These are phyloP conservation scores for Dinothrombium tinctorium DNA, from an alignment of 1,140 invertebrate genomes.

Conservation along the genomic window DNA sequence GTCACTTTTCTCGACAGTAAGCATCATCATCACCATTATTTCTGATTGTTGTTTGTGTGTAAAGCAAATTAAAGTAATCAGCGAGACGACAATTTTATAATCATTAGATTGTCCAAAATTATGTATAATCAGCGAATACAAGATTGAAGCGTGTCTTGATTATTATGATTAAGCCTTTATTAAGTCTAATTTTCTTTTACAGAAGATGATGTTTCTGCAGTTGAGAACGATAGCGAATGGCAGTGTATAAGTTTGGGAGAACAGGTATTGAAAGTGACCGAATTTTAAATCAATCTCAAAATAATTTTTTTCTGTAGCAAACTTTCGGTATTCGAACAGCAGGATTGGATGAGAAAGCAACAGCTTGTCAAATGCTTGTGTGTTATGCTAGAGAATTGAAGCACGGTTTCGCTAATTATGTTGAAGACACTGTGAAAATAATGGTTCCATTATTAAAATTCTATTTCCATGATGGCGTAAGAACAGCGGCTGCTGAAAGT, in stretches of 20 bases:
- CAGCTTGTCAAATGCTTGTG: slow-evolving; percentile 95
- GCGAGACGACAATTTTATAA: slow-evolving; percentile 2
- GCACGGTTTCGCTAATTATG: slow-evolving; percentile 79
- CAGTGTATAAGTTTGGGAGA: slow-evolving; percentile 91
- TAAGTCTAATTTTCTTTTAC: no score
- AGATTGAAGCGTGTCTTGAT: no score
- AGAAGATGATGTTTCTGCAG: slow-evolving; percentile 31
- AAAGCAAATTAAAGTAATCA: neutral
- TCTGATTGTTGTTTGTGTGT: slow-evolving; percentile 32
- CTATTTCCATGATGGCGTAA: slow-evolving; percentile 91
- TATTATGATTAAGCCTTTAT: no score
- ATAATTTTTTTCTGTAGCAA: slow-evolving; percentile 22
- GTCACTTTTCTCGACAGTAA: slow-evolving; percentile 82
- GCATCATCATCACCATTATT: no score
- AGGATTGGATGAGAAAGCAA: slow-evolving; percentile 91
- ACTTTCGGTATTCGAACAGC: slow-evolving; percentile 32
- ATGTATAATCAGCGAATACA: no score
- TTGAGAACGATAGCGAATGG: slow-evolving; percentile 84
- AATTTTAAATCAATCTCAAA: neutral
- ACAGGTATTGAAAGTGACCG: slow-evolving; percentile 28
- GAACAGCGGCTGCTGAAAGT: slow-evolving; percentile 75
- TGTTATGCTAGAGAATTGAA: slow-evolving; percentile 94
- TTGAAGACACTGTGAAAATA: slow-evolving; percentile 74
- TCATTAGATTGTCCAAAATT: slow-evolving; percentile 19
- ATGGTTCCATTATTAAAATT: slow-evolving; percentile 96